These are phyloP conservation scores for Andrena fulva DNA, from an alignment of 2,888 invertebrate species.

Conservation along the genomic window DNA sequence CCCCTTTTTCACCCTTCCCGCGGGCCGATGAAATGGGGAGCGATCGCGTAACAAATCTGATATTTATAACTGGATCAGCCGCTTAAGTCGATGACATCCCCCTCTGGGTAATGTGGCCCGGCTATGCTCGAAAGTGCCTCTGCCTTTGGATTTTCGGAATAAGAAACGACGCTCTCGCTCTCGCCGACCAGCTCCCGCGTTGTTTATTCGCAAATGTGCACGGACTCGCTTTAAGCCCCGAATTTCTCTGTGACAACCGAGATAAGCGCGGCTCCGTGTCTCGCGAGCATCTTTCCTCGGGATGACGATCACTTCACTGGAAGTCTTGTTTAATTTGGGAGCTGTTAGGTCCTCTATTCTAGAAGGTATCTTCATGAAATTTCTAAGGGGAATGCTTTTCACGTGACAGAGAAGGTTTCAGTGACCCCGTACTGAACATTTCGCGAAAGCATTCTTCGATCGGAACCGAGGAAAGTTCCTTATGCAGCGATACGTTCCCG, in stretches of 20 bases:
- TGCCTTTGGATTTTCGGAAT: background rate
- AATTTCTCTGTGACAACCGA: slow-evolving; percentile 4
- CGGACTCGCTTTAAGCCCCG: background rate
- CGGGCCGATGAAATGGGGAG: slow-evolving; percentile 54
- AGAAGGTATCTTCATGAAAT: no score
- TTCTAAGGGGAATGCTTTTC: no score
- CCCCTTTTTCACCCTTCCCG: slow-evolving; percentile 33
- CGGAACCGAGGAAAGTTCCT: background rate
- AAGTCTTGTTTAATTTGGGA: no score
- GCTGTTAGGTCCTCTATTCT: no score
- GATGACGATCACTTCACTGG: no score
- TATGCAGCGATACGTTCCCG: slow-evolving; percentile 15
- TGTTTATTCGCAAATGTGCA: background rate
- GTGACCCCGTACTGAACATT: background rate
- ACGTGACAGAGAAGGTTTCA: no score
- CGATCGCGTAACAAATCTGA: slow-evolving; percentile 63
- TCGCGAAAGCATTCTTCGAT: slow-evolving; percentile 9
- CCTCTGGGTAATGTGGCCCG: slow-evolving; percentile 16
- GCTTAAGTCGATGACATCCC: slow-evolving; percentile 59
- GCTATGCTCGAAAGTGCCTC: background rate
- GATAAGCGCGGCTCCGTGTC: no score
- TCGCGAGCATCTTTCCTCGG: no score
- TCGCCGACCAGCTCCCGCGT: background rate
- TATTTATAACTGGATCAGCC: slow-evolving; percentile 75
- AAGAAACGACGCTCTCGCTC: background rate